Evolutionary conservation across 2,113 vertebrate species (phyloP), one percentile per base, ranked within the genome.

Genomic region (Calyptommatus sinebrachiatus): DNA sequence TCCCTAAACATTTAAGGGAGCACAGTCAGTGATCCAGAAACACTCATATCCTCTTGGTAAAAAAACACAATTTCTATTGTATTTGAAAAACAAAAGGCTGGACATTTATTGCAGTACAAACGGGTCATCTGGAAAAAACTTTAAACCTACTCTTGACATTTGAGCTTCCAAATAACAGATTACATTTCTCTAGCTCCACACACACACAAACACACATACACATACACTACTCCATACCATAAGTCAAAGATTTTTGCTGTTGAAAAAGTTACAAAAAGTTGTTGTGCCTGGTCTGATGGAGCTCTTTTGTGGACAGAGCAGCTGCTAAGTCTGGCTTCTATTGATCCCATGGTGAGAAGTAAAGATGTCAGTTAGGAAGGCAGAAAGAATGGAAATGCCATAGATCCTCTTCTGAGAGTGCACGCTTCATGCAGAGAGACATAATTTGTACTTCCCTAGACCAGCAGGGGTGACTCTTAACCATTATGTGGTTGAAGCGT

Each of bases 371-470:
- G 21, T 57, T 1, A 65, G 22, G 35, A 65, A 9, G 71, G 82
- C 63, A 73, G 35, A 35, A 61, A 53, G 65, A 81, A 81, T 76
- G 73, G 72, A 81, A 81, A 81, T 81, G 73, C 53, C 79, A 81
- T 41, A 76, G 61, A 28, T 53, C 73, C 53, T 76, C 73, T 60
- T 73, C 65, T 76, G 1, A 65, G 26, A 80, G 28, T 66, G 18
- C 0, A 81, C 45, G 31, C 1, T n/a, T 73, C 5, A 67, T 12
- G 8, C 45, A 26, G 77, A 53, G 71, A 22, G 22, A 8, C 41
- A 26, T 24, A 1, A 5, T 80, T 82, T 31, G 0, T 0, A 78
- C 45, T 83, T 11, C 0, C 45, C 50, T 29, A 8, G 50, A 73
- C 65, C 71, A 83, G 76, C 76, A 69, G 81, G 5, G 29, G 53